phyloP scores from a whole-genome alignment of 2,888 invertebrate species.

The Hydraecia micacea region DNA sequence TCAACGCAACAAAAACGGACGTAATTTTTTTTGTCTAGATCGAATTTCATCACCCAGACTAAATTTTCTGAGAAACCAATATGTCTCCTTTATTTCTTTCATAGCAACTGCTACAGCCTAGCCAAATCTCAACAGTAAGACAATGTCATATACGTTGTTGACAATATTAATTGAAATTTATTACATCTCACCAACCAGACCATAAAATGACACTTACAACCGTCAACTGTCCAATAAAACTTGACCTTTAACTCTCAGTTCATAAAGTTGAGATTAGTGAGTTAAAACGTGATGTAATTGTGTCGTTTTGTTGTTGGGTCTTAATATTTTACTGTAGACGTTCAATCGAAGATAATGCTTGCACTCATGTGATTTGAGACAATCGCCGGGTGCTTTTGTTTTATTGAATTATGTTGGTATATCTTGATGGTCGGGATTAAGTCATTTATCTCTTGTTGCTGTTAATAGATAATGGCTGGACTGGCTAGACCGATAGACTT shows the following conservation, averaged over 20 bases:
- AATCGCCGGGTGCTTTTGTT: conserved; percentile 83
- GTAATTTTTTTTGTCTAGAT: conserved; percentile 35
- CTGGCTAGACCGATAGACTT: conserved; percentile 23
- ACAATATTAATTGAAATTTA: conserved; percentile 89
- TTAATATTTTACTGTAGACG: conserved; percentile 69
- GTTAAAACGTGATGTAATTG: conserved; percentile 65
- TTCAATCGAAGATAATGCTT: conserved; percentile 88
- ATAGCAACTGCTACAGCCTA: conserved; percentile 64
- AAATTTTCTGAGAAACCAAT: conserved; percentile 50
- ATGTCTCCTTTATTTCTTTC: conserved; percentile 43
- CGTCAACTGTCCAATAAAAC: conserved; percentile 62
- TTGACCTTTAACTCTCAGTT: conserved; percentile 64
- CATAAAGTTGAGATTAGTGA: conserved; percentile 67
- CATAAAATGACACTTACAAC: conserved; percentile 77
- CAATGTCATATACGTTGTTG: conserved; percentile 83
- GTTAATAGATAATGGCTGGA: conserved; percentile 28
- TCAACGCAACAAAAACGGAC: conserved; percentile 28
- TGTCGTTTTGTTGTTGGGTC: conserved; percentile 65
- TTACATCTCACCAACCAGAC: conserved; percentile 82
- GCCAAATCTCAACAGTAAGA: conserved; percentile 84
- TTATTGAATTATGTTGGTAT: conserved; percentile 83
- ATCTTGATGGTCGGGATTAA: conserved; percentile 54
- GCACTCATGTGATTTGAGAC: conserved; percentile 88
- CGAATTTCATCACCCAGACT: conserved; percentile 42
- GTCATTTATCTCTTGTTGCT: conserved; percentile 47